A percentile compares a stretch with the other conserved stretches of the same genome.
phyloP scores from a whole-genome alignment of 2,888 invertebrate species.

The Deroplatys truncata region DNA sequence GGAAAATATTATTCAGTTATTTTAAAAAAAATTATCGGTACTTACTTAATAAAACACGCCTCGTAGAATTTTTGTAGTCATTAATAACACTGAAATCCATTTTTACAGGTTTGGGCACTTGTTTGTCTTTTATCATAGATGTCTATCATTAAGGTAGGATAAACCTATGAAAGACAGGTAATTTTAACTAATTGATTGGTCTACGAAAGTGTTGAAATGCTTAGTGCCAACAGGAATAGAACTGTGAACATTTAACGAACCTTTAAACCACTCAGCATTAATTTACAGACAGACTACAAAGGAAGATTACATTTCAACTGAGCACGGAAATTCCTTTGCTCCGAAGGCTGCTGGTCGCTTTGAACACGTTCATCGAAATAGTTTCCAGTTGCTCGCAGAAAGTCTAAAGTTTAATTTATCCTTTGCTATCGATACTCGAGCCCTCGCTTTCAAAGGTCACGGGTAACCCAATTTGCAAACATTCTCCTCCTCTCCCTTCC shows the following conservation, averaged over 20 bases:
- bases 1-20: too few relatives aligned
- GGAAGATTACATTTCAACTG: neutral
- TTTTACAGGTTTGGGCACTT: too few relatives aligned
- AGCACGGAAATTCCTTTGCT: neutral
- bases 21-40: too few relatives aligned
- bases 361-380: neutral
- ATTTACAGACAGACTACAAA: neutral
- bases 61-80: too few relatives aligned
- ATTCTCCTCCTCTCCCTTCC: neutral
- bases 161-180: too few relatives aligned
- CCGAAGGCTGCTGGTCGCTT: neutral
- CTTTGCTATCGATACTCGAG: neutral
- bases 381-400: neutral
- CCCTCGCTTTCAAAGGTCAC: neutral
- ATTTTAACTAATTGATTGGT: too few relatives aligned
- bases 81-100: too few relatives aligned
- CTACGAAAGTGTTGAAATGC: neutral
- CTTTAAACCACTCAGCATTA: neutral
- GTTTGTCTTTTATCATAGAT: too few relatives aligned
- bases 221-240: neutral
- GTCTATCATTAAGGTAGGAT: too few relatives aligned
- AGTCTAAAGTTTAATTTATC: neutral
- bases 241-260: neutral
- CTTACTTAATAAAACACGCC: too few relatives aligned
- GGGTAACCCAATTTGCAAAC: neutral